Percentiles rank a stretch among this genome's conserved stretches.
Evolutionary conservation across 1,140 invertebrate species (phyloP).

Genomic region (Palaemon carinicauda): DNA sequence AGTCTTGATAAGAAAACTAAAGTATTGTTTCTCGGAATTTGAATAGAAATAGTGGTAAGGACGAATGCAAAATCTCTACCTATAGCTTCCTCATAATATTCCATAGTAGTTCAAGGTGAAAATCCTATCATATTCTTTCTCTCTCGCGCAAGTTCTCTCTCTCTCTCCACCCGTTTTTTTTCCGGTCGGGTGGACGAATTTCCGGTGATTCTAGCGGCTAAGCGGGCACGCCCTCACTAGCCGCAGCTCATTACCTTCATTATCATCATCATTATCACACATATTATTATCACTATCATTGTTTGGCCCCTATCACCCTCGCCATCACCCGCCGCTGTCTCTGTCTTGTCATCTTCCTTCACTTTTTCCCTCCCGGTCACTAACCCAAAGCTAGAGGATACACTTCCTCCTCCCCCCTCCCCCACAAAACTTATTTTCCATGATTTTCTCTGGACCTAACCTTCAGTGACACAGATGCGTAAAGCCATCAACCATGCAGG

Average conservation of each 20-base stretch:
- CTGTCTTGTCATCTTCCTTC: background rate
- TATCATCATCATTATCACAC: conserved; percentile 38
- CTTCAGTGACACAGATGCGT: too few species aligned
- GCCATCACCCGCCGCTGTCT: background rate
- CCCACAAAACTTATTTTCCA: background rate
- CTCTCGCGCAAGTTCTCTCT: background rate
- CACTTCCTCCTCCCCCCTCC: background rate
- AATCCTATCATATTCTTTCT: background rate
- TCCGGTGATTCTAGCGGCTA: conserved; percentile 44
- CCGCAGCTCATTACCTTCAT: conserved; percentile 33
- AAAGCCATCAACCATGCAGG: too few species aligned
- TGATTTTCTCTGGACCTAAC: background rate
- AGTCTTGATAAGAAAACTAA: too few species aligned
- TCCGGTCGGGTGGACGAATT: conserved; percentile 28
- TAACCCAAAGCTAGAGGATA: background rate
- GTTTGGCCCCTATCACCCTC: background rate
- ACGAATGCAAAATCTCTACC: too few species aligned
- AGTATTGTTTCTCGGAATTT: too few species aligned
- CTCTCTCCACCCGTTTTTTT: conserved; percentile 14
- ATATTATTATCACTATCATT: conserved; percentile 21
- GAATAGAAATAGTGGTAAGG: too few species aligned
- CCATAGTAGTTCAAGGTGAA: too few species aligned
- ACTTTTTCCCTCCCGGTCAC: background rate
- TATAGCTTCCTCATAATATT: too few species aligned
- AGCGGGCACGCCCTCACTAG: conserved; percentile 16